phyloP scores from a whole-genome alignment of 2,888 invertebrate species.

The Scotopteryx bipunctaria region DNA sequence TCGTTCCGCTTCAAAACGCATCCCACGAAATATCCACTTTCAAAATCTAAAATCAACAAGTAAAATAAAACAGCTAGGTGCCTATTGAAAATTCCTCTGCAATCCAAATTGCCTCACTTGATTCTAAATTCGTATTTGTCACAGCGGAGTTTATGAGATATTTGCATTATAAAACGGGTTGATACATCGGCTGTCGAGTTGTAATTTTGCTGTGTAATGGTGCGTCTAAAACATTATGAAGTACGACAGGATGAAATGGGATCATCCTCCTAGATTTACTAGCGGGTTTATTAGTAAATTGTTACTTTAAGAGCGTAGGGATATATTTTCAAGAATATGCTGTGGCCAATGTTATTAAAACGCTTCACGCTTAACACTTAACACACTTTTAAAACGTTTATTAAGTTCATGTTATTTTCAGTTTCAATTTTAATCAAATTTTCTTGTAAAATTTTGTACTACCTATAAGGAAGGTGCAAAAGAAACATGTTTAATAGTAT shows the following conservation, averaged over 20 bases:
- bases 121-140: constrained; percentile 55
- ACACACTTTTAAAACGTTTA: too few relatives aligned
- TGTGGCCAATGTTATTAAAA: constrained; percentile 34
- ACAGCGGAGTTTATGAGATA: constrained; percentile 65
- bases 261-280: constrained; percentile 58
- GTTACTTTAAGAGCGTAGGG: constrained; percentile 42
- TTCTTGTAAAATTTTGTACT: too few relatives aligned
- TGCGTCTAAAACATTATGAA: constrained; percentile 66
- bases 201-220: constrained; percentile 77
- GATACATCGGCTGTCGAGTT: constrained; percentile 66
- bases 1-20: background rate
- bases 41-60: background rate
- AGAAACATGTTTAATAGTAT: too few relatives aligned
- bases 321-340: constrained; percentile 30
- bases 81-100: constrained; percentile 23
- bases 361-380: too few relatives aligned
- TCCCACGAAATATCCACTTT: background rate
- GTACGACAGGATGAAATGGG: constrained; percentile 58
- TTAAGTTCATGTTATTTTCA: constrained; percentile 1
- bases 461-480: too few relatives aligned
- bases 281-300: constrained; percentile 56
- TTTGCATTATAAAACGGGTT: constrained; percentile 71
- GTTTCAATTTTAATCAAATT: too few relatives aligned
- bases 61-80: constrained; percentile 12
- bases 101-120: constrained; percentile 47